Percentiles rank a stretch among this genome's conserved stretches.
phyloP scores from a whole-genome alignment of 2,888 invertebrate genomes.

The Acronicta leporina region DNA sequence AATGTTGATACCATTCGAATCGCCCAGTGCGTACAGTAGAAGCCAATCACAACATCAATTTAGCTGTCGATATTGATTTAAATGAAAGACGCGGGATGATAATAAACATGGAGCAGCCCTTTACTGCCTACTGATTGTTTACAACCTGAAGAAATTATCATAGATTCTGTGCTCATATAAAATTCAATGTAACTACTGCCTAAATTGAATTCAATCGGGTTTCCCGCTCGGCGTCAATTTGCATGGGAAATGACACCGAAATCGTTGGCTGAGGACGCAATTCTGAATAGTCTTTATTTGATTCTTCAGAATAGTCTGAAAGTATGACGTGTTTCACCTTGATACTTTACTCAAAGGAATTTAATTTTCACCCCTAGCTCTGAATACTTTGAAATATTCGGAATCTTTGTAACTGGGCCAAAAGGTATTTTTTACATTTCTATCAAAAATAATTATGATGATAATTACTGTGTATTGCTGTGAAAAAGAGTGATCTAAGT shows the following conservation, averaged over 20 bases:
- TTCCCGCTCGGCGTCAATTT: conserved; percentile 45
- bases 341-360: conserved; percentile 64
- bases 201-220: conserved; percentile 26
- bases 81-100: no score
- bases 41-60: no score
- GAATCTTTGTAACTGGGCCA: conserved; percentile 25
- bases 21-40: no score
- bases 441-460: not conserved
- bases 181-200: conserved; percentile 19
- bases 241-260: conserved; percentile 25
- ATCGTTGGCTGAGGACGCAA: conserved; percentile 32
- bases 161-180: conserved; percentile 20
- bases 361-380: conserved; percentile 59
- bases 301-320: conserved; percentile 48
- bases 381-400: conserved; percentile 44
- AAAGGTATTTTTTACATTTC: conserved; percentile 4
- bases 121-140: conserved; percentile 17
- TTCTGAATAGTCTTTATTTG: conserved; percentile 51
- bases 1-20: no score
- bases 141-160: conserved; percentile 21
- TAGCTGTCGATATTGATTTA: no score
- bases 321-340: conserved; percentile 55
- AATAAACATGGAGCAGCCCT: no score
- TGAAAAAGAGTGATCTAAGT: no score
- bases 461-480: not conserved